These are phyloP conservation scores for Onychostoma macrolepis DNA, from an alignment of 2,113 vertebrate species.

Conservation along the genomic window DNA sequence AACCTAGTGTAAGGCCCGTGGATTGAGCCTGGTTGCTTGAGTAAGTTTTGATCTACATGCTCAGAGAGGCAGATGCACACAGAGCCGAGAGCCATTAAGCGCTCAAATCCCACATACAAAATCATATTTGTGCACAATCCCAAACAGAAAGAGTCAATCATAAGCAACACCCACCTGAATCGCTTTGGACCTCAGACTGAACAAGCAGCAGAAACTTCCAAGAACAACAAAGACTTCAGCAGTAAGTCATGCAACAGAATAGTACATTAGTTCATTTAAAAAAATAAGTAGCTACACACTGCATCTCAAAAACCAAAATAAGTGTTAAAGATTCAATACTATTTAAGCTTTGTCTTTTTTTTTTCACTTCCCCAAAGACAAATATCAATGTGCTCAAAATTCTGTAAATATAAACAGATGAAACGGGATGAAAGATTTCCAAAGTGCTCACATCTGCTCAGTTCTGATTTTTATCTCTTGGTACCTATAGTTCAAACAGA, in stretches of 20 bases:
- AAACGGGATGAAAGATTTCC: not conserved
- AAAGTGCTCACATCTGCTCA: not conserved
- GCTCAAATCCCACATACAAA: not conserved
- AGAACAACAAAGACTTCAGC: not conserved
- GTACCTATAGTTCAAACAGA: not conserved
- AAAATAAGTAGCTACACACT: not conserved
- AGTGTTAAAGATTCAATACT: not conserved
- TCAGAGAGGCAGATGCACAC: not conserved
- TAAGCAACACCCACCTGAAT: constrained; percentile 22
- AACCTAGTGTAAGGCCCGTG: too few relatives aligned
- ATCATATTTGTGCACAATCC: constrained; percentile 1
- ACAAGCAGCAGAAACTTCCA: not conserved
- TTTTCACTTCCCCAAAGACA: not conserved
- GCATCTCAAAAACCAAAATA: not conserved
- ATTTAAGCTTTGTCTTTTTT: not conserved
- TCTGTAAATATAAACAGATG: constrained; percentile 8
- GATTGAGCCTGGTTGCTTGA: too few relatives aligned
- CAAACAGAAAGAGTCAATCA: constrained; percentile 1
- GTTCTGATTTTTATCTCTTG: not conserved
- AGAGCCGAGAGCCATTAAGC: not conserved
- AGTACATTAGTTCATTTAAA: not conserved
- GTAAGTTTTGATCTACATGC: too few relatives aligned
- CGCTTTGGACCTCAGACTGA: not conserved
- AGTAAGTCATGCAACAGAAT: not conserved
- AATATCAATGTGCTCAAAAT: not conserved